Conservation (phyloP, 1,140 invertebrate genomes). For the Drosophila sucinea region DNA sequence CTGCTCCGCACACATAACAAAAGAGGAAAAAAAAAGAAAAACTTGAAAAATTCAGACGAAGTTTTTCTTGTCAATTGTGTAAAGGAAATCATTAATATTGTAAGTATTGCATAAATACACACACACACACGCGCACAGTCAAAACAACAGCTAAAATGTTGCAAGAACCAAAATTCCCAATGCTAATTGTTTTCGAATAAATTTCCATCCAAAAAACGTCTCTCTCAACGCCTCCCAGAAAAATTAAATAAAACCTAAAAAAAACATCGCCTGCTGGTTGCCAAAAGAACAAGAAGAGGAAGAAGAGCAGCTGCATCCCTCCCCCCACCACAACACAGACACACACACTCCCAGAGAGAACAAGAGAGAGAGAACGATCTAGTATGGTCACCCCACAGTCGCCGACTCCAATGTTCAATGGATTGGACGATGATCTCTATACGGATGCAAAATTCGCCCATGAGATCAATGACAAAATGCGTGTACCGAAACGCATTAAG, state of each 20-base stretch:
- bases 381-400: conserved; percentile 85
- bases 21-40: conserved; percentile 55
- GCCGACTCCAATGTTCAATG: conserved; percentile 85
- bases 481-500: conserved; percentile 90
- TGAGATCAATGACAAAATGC: conserved; percentile 91
- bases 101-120: conserved; percentile 49
- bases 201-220: conserved; percentile 50
- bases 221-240: conserved; percentile 61
- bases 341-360: conserved; percentile 23
- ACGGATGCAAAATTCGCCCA: conserved; percentile 89
- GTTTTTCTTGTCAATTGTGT: conserved; percentile 62
- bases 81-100: conserved; percentile 35
- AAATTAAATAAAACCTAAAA: conserved; percentile 10
- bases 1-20: conserved; percentile 65
- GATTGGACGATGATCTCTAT: conserved; percentile 86
- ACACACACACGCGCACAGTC: conserved; percentile 25
- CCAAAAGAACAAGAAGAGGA: conserved; percentile 7
- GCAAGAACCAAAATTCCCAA: conserved; percentile 61
- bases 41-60: conserved; percentile 49
- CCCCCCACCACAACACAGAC: neutral
- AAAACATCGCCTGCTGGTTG: conserved; percentile 13
- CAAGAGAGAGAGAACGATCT: neutral
- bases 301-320: conserved; percentile 3
- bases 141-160: conserved; percentile 52
- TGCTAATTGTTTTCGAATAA: conserved; percentile 39